Evolutionary conservation across 2,888 invertebrate species (phyloP), one percentile per base, ranked within the genome.

Genomic region (Horisme vitalbata): DNA sequence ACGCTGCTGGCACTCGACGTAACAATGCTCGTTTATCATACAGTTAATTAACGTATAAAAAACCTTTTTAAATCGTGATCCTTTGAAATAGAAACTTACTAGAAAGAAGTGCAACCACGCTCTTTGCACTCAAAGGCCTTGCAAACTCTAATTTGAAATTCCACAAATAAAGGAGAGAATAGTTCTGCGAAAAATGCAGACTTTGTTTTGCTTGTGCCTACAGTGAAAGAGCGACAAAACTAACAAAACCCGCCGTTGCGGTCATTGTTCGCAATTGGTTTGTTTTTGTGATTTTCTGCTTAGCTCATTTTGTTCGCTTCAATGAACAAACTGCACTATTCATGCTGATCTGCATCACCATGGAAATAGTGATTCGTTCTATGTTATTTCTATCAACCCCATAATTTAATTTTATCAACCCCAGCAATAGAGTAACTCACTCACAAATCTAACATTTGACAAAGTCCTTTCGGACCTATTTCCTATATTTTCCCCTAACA

Each of bases 231-330:
- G 45, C 51, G 32, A 52, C 52, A 50, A 48, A 57, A 55, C 52
- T 46, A 48, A 60, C 65, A 49, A 65, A 63, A 65, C 61, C 55
- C 52, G 45, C 60, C 63, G 41, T 55, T 54, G 63, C 60, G 64
- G 67, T 63, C 61, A 69, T 73, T 73, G 76, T 72, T 72, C 64
- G 60, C 54, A 45, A 52, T 60, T 56, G 53, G 63, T 65, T 71
- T 68, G 63, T 66, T 65, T 67, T 73, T 70, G 65, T 73, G 65
- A 68, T 68, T 69, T 71, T 70, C 61, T 68, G 61, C 57, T 57
- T 59, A 59, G 51, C 55, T 61, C 56, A 59, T 66, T 71, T 69
- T 64, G 62, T 68, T 58, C 55, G 52, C 46, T 41, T 55, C 46
- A 45, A 46, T 45, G 39, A 56, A 59, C 41, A 46, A 52, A 57